Evolutionary conservation across 2,113 vertebrate species (phyloP).

Genomic region (Peromyscus californicus): DNA sequence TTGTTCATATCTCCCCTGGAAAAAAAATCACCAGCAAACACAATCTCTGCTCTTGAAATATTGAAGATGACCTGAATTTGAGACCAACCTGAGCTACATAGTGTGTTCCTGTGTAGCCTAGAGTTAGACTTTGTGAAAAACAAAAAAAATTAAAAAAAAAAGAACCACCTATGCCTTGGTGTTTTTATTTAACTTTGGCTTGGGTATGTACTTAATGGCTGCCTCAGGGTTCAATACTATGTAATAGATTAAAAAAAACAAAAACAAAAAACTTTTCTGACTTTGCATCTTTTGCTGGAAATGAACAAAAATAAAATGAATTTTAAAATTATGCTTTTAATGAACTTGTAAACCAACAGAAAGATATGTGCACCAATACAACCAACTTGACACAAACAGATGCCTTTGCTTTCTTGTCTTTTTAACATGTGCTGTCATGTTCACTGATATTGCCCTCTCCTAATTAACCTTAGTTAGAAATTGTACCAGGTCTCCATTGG

Average conservation of each 20-base stretch:
- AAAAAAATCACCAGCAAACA: no score
- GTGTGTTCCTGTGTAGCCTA: no score
- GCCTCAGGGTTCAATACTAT: neutral
- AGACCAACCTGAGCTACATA: no score
- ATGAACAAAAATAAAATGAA: neutral
- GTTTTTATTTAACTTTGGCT: neutral
- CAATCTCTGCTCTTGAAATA: no score
- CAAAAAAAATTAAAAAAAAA: no score
- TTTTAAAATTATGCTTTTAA: conserved; percentile 21
- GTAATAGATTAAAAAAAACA: neutral
- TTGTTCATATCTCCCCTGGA: no score
- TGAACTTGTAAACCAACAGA: conserved; percentile 50
- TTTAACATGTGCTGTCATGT: conserved; percentile 57
- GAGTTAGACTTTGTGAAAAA: no score
- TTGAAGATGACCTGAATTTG: no score
- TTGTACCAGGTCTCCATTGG: conserved; percentile 75
- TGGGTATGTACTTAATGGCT: neutral
- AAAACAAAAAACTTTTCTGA: no score
- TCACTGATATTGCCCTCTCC: conserved; percentile 46
- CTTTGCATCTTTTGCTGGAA: neutral
- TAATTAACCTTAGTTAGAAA: conserved; percentile 72
- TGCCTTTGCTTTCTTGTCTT: conserved; percentile 15
- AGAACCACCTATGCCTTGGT: neutral
- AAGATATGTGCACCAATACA: conserved; percentile 17
- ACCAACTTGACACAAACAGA: conserved; percentile 29